Percentiles rank a stretch among this genome's conserved stretches.
phyloP scores from a whole-genome alignment of 2,113 vertebrate genomes.

The Galbula dea region DNA sequence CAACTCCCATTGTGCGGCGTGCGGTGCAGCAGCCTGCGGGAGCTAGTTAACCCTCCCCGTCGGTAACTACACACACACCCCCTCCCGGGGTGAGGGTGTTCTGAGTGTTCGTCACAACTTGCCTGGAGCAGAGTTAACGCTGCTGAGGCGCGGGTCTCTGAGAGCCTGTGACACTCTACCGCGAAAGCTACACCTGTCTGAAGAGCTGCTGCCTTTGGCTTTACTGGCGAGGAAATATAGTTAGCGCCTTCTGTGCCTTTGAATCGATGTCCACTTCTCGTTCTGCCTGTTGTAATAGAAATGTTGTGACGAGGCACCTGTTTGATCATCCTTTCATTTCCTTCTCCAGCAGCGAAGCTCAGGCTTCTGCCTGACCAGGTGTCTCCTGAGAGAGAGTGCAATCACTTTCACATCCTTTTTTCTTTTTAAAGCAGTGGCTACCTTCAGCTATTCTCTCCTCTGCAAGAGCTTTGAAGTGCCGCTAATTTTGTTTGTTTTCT shows the following conservation, averaged over 20 bases:
- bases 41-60: background rate
- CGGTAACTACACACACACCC: too few species aligned
- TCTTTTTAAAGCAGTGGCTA: background rate
- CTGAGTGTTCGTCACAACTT: fast-evolving
- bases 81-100: background rate
- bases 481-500: background rate
- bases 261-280: background rate
- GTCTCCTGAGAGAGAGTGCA: background rate
- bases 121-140: fast-evolving
- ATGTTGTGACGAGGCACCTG: background rate
- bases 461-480: background rate
- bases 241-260: background rate
- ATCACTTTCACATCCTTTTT: background rate
- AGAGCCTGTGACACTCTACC: fast-evolving
- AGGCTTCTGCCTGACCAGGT: background rate
- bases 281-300: background rate
- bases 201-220: background rate
- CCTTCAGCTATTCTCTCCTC: background rate
- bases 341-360: background rate
- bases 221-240: fast-evolving
- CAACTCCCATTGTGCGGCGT: background rate
- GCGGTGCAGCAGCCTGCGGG: background rate
- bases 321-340: background rate
- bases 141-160: background rate
- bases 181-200: background rate